phyloP scores from a whole-genome alignment of 2,113 vertebrate species.

The Cariama cristata region DNA sequence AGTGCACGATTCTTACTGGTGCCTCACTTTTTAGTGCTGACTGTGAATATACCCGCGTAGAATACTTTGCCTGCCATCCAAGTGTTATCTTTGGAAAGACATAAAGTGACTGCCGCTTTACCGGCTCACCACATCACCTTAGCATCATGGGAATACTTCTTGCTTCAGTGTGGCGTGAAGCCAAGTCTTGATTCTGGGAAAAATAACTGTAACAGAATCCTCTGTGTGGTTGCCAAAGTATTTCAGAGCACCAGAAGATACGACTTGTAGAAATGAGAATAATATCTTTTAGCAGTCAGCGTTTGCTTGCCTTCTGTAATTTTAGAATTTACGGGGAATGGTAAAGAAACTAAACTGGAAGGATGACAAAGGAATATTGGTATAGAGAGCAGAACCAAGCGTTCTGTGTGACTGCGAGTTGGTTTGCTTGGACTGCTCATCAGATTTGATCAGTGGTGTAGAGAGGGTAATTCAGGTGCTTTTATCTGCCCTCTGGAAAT shows the following conservation, averaged over 20 bases:
- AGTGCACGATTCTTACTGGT: not conserved
- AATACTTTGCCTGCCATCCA: not conserved
- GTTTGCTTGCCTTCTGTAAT: not conserved
- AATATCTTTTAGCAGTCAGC: not conserved
- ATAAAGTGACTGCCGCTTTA: not conserved
- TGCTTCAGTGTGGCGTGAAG: not conserved
- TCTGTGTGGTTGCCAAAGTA: not conserved
- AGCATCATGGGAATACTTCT: not conserved
- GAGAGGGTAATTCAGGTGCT: not conserved
- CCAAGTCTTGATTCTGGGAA: not conserved
- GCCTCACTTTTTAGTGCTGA: not conserved
- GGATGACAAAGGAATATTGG: not conserved
- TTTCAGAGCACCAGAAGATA: not conserved
- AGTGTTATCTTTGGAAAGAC: not conserved
- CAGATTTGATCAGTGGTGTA: not conserved
- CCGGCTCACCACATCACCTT: not conserved
- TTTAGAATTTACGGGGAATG: not conserved
- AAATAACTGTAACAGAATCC: not conserved
- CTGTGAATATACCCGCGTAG: accelerated
- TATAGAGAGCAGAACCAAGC: not conserved
- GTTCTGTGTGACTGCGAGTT: accelerated
- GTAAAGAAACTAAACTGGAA: not conserved
- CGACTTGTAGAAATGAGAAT: not conserved
- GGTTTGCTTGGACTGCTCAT: not conserved
- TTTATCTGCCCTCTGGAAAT: not conserved